Base-by-base conservation (phyloP, 2,113 vertebrate species). In the Drymodes brunneopygia region DNA sequence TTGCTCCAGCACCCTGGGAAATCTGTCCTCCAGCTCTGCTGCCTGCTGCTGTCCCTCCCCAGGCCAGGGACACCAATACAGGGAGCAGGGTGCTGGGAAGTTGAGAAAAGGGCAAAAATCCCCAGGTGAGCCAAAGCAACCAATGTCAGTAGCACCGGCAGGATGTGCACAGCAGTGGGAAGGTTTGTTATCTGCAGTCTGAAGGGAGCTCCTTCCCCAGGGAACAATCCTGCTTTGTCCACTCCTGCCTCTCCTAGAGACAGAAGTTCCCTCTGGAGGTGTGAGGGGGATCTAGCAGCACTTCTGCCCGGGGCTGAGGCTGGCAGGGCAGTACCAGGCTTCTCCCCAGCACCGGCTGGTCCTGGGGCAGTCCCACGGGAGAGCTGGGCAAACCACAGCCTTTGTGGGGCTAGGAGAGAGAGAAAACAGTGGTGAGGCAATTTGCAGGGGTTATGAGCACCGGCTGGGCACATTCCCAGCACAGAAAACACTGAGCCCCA, bases 211-310 rank as follows among this genome's bases (percentile, higher is more conserved):
- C 33, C 51, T 74, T 78, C 27, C 24, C 38, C 33, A 27, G 35
- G 20, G 65, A 77, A 31, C 6, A 45, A 60, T 56, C 42, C 64
- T 48, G 45, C 42, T 87, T 38, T 50, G 58, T 72, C 79, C 38
- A 16, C 9, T 13, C 50, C 22, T 23, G 44, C 29, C 33, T 66
- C 38, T 29, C 29, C 97, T 97, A 98, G 77, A 98, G 95, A 65
- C 96, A 97, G 81, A 97, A 98, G 73, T 97, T 95, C 12, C 96
- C 51, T 13, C 84, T 94, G 96, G 98, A 97, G n/a, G 94, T 40
- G 1, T 24, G 47, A 64, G 66, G 60, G 28, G 94, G 83, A 61
- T 86, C 57, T 35, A 95, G 81, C 36, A 97, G 96, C 7, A 33
- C 83, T 61, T 97, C 73, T 96, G 95, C 64, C 58, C 1, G 44